Evolutionary conservation across 2,888 invertebrate species (phyloP).

Genomic region (Strigamia transsilvanica): DNA sequence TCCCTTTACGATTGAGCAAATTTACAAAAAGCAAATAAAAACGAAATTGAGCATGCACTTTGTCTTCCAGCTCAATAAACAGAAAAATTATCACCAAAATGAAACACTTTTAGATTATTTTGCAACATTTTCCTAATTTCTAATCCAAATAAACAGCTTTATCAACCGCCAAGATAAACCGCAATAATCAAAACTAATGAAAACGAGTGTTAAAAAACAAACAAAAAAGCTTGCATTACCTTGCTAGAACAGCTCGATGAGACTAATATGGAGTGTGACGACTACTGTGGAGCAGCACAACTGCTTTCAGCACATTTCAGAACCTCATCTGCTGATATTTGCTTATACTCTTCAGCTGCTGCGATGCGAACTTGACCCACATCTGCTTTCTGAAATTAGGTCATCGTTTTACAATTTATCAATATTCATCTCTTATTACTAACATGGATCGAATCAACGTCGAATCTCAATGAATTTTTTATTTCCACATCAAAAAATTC

Average conservation of each 20-base stretch:
- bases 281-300: not conserved
- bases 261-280: not conserved
- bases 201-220: no score
- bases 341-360: not conserved
- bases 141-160: no score
- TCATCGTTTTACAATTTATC: conserved; percentile 13
- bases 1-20: no score
- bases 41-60: no score
- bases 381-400: conserved; percentile 24
- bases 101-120: no score
- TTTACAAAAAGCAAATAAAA: no score
- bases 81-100: no score
- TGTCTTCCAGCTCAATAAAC: no score
- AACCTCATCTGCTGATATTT: not conserved
- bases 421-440: not conserved
- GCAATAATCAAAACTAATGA: no score
- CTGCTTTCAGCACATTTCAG: not conserved
- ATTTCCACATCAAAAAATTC: not conserved
- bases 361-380: conserved; percentile 10
- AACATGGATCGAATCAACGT: not conserved
- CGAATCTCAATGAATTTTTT: not conserved
- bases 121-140: no score
- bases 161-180: no score
- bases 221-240: no score
- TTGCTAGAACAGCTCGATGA: not conserved